Evolutionary conservation across 2,888 invertebrate genomes (phyloP), one percentile per base, ranked within the genome.

Genomic region (Onchidella celtica): DNA sequence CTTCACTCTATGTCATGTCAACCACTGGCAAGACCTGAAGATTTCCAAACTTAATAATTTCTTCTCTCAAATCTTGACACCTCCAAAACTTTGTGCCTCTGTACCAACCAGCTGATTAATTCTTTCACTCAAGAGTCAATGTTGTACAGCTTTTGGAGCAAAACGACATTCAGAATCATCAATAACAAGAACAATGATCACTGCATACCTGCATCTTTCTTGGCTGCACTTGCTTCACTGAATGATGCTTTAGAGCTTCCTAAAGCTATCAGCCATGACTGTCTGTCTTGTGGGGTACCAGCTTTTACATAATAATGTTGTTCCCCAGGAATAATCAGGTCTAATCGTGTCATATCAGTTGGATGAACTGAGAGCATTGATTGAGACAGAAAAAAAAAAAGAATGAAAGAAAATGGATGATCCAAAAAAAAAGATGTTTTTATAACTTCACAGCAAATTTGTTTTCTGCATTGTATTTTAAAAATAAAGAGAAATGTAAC

Each of bases 231-330:
- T 2, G 63, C 29, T 55, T 81, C 81, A 65, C 76, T 81, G 69
- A 81, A 84, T 90, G 95, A 95, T 61, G 96, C 96, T 94, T 97
- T 97, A 63, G 96, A 95, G 93, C 95, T 96, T 24, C 97, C 97
- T 73, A 97, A 93, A 55, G 96, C 96, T 29, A 97, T 96, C 34
- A 97, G 94, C 97, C 97, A 97, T 88, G 95, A 95, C 91, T 97
- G 97, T 73, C 97, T 93, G 89, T 97, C 96, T 90, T 96, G 96
- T 34, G 96, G 95, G 24, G 96, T 96, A 4, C 96, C 95, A 70
- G 97, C 96, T 91, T 95, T 95, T 81, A 97, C 93, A 91, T 96
- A 97, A 94, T 96, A 96, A 90, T 96, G 96, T 89, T 96, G 96
- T 91, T 97, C 97, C 4, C 96, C 96, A 72, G 96, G 96, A 91